A percentile compares a stretch with the other conserved stretches of the same genome.
Evolutionary conservation across 2,888 invertebrate species (phyloP).

Genomic region (Caenorhabditis sp.): DNA sequence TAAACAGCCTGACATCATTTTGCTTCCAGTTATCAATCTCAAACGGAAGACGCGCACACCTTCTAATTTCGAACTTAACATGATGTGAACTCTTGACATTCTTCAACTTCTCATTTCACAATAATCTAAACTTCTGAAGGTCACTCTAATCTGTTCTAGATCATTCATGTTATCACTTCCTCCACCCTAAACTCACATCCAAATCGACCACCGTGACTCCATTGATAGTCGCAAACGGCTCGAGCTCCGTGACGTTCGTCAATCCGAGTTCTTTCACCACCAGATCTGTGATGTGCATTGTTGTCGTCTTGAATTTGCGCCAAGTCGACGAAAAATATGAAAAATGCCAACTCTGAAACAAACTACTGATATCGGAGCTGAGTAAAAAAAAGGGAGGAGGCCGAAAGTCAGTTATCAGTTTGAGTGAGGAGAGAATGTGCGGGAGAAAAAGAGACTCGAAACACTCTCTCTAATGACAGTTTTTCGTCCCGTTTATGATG

Average conservation of each 20-base stretch:
- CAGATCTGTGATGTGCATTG: conserved; percentile 54
- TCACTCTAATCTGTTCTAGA: background rate
- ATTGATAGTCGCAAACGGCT: conserved; percentile 55
- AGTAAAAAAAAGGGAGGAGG: background rate
- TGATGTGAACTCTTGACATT: no score
- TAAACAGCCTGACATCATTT: no score
- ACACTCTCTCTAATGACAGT: conserved; percentile 12
- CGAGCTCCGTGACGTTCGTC: conserved; percentile 33
- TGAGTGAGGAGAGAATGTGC: background rate
- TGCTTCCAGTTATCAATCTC: no score
- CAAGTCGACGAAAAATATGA: no score
- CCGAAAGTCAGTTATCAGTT: conserved; percentile 3
- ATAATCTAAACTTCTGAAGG: background rate
- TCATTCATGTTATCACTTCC: background rate
- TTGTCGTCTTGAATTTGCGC: background rate
- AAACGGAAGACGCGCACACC: no score
- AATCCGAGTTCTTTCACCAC: conserved; percentile 58
- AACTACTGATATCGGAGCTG: conserved; percentile 3
- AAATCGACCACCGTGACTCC: conserved; percentile 68
- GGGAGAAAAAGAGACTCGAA: background rate
- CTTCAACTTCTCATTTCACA: no score
- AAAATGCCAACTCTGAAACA: conserved; percentile 16
- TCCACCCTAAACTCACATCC: conserved; percentile 33
- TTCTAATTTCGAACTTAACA: no score
- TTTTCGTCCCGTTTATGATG: conserved; percentile 29